These are phyloP conservation scores for Leptopilina boulardi DNA, from an alignment of 1,140 invertebrate genomes.

Conservation along the genomic window DNA sequence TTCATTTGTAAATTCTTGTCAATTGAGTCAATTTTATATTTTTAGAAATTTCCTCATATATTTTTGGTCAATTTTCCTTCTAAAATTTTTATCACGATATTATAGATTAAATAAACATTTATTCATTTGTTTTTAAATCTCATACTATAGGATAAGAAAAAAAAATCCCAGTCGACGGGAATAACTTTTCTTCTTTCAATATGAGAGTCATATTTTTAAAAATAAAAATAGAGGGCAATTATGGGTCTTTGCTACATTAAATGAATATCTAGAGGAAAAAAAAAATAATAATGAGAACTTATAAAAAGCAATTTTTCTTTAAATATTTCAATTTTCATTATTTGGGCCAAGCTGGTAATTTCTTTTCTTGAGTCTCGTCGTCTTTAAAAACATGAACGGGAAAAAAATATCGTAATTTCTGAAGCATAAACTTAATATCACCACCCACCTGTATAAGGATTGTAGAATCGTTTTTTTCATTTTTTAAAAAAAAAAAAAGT, in stretches of 20 bases:
- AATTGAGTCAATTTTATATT: not conserved
- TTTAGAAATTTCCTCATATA: not conserved
- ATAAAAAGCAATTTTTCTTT: not conserved
- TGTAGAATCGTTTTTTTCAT: not conserved
- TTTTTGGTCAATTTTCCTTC: conserved; percentile 8
- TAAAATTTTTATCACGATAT: no score
- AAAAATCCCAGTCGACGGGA: not conserved
- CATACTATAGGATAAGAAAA: conserved; percentile 5
- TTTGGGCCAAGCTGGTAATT: conserved; percentile 19
- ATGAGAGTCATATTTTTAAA: not conserved
- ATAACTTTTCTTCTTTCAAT: not conserved
- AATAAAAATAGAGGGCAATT: not conserved
- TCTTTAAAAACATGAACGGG: not conserved
- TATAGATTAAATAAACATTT: not conserved
- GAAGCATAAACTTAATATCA: conserved; percentile 3
- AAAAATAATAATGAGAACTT: not conserved
- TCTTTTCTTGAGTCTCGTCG: not conserved
- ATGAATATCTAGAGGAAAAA: not conserved
- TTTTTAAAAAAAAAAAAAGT: not conserved
- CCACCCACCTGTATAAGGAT: conserved; percentile 1
- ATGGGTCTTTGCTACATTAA: not conserved
- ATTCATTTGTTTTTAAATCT: not conserved
- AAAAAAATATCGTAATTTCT: conserved; percentile 4
- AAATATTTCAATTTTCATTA: conserved; percentile 6
- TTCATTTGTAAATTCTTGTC: not conserved